Base-by-base conservation (phyloP, 2,888 invertebrate genomes). In the Dioctria rufipes region DNA sequence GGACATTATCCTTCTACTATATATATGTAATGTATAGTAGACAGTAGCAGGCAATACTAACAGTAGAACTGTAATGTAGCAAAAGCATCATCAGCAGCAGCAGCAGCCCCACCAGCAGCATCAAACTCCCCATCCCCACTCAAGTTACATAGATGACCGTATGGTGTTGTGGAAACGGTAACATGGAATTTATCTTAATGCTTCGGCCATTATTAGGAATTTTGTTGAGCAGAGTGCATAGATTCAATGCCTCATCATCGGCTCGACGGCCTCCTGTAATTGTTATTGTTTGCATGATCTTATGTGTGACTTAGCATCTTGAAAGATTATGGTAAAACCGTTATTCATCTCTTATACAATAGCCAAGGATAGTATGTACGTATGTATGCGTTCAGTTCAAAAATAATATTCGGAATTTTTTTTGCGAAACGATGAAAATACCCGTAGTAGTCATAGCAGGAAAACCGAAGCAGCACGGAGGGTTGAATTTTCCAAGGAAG, bases 131-230 rank as follows among this genome's bases (percentile, higher is more conserved):
- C 46, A 8, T 5, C 49, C 9, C 49, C 49, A 9, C 49, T 46
- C 2, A n/a, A 13, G 5, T 65, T 39, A 4, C 46, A 5, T 43
- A 43, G 69, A 51, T 51, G 9, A 43, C 43, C 25, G 11, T 39
- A 51, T 37, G 3, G 4, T 43, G 25, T 58, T 3, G 60, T 13
- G 58, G 13, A 49, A 39, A 39, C 25, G 9, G 40, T 42, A 60
- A 77, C 77, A 77, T 77, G 77, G 63, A 77, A 77, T 77, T 77
- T 77, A 77, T 63, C 77, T 77, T 77, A 77, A 77, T 61, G 61
- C 63, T 9, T 58, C 43, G 61, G 63, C 77, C 77, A 77, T 77
- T 63, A 77, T 77, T 63, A 77, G 43, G 63, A 77, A 77, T 77
- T 77, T 77, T 63, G 39, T 46, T 39, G 46, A 77, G 46, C 42